Evolutionary conservation across 2,113 vertebrate genomes (phyloP), one percentile per base, ranked within the genome.

Genomic region (Ardeotis arabs): DNA sequence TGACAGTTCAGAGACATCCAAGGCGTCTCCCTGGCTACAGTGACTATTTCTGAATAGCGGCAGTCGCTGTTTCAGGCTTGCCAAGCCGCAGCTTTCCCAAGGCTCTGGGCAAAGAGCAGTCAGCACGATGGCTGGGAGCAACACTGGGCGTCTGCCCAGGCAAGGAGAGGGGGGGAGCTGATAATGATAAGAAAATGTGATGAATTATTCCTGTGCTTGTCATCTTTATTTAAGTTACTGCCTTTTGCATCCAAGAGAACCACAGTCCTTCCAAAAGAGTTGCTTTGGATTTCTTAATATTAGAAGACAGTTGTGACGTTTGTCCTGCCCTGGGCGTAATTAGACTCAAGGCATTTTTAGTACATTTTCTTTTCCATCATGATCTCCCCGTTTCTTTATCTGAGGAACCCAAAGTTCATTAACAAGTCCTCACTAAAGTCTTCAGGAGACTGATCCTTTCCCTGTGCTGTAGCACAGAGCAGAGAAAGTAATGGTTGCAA

Each of bases 161-260:
- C 55, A 28, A 70, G 35, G 64, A 10, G 33, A 45, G 8, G 28
- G 31, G 41, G 11, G 6, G 17, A 67, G 68, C 74, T 76, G 72
- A 14, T 80, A 88, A 41, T 1, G 4, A 21, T 55, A 84, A 66
- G 68, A 39, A 81, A 35, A 33, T 7, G 63, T 41, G 63, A 84
- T 91, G 37, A 93, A 80, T 88, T 88, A 91, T 85, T 91, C 68
- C 69, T 68, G 49, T 66, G 41, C 58, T 93, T 93, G 79, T 93
- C 84, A 81, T 58, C 75, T 84, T 35, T 50, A 50, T 41, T 93
- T 93, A 88, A 88, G 24, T 56, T 88, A 55, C 56, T 63, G 45
- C 22, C 69, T 63, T 77, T 44, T 41, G 44, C 64, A 84, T 88
- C 35, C 41, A 52, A 12, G 25, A 33, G 64, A 88, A 41, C 29